A percentile compares a stretch with the other conserved stretches of the same genome.
Conservation (phyloP, 2,797 vertebrate species). For the Smutsia gigantea region DNA sequence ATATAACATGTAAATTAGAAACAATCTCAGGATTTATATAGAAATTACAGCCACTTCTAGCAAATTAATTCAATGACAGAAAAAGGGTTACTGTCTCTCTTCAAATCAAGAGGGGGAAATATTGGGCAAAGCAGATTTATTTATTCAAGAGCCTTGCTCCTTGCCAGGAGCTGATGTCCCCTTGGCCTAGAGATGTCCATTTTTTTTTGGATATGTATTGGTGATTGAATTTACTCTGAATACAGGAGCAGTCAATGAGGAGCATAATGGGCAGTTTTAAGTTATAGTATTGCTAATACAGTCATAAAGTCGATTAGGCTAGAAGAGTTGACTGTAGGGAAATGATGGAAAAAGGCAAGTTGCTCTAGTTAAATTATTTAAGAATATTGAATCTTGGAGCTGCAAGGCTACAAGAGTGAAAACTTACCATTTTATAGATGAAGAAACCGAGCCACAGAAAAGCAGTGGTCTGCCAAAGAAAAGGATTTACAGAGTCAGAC, state of each 20-base stretch:
- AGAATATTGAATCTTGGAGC: conserved; percentile 34
- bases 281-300: conserved; percentile 80
- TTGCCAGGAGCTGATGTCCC: conserved; percentile 73
- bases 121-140: conserved; percentile 86
- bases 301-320: conserved; percentile 74
- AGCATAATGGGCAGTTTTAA: conserved; percentile 75
- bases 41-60: conserved; percentile 87
- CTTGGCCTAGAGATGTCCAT: conserved; percentile 81
- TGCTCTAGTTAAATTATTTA: conserved; percentile 67
- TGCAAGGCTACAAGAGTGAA: background rate
- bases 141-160: conserved; percentile 82
- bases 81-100: conserved; percentile 87
- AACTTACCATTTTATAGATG: conserved; percentile 31
- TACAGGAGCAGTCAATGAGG: conserved; percentile 79
- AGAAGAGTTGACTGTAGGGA: conserved; percentile 75
- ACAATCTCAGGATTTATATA: conserved; percentile 88
- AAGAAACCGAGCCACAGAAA: conserved; percentile 56
- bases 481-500: background rate
- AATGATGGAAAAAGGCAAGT: conserved; percentile 70
- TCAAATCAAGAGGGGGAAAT: conserved; percentile 86
- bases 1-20: conserved; percentile 88
- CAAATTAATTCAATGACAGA: conserved; percentile 89
- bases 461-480: background rate
- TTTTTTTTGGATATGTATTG: conserved; percentile 79
- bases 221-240: conserved; percentile 84